phyloP scores from a whole-genome alignment of 2,888 invertebrate species.

The Amblyjoppa proteus region DNA sequence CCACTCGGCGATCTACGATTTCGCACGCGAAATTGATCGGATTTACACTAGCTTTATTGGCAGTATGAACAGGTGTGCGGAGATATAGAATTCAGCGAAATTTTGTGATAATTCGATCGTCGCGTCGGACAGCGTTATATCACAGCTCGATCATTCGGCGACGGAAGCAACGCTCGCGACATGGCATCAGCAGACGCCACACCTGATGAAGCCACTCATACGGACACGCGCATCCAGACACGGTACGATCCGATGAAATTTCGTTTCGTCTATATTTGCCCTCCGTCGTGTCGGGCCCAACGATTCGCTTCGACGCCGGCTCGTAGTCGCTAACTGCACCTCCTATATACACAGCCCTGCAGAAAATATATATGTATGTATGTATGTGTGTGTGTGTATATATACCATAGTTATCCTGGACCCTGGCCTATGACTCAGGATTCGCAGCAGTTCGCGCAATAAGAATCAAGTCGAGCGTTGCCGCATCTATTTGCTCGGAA shows the following conservation, averaged over 20 bases:
- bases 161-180: not conserved
- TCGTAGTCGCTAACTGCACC: not conserved
- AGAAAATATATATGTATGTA: not conserved
- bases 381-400: not conserved
- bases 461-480: slow-evolving; percentile 61
- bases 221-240: not conserved
- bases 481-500: slow-evolving; percentile 48
- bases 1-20: not conserved
- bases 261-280: slow-evolving; percentile 27
- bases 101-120: slow-evolving; percentile 66
- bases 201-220: not conserved
- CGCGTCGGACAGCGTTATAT: slow-evolving; percentile 39
- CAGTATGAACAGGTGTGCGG: not conserved
- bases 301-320: slow-evolving; percentile 23
- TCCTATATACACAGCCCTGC: not conserved
- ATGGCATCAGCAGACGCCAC: slow-evolving; percentile 15
- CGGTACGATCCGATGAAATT: slow-evolving; percentile 23
- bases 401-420: not conserved
- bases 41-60: not conserved
- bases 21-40: not conserved
- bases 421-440: not conserved
- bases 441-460: slow-evolving; percentile 43
- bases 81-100: not conserved
- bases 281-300: slow-evolving; percentile 28
- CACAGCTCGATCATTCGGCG: slow-evolving; percentile 1